Evolutionary conservation across 2,888 invertebrate genomes (phyloP).

Genomic region (Drosophila buzzatii): DNA sequence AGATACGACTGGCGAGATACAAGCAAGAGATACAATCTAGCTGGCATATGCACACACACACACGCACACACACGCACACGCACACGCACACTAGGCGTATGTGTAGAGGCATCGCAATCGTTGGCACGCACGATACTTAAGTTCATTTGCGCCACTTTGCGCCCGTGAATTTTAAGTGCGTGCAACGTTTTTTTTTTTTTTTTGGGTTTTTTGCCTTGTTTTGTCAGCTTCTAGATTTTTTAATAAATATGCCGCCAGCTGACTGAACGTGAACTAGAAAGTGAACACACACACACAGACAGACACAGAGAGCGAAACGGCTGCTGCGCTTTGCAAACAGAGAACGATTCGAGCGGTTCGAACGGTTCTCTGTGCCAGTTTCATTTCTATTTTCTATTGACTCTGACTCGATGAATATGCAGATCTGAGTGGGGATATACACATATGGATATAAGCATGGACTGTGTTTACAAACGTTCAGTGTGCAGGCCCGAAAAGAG

Average conservation of each 20-base stretch:
- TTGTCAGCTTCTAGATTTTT: conserved; percentile 4
- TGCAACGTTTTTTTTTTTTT: conserved; percentile 29
- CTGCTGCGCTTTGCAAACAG: conserved; percentile 33
- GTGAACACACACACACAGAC: conserved; percentile 2
- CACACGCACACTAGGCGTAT: conserved; percentile 2
- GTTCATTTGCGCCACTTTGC: conserved; percentile 79
- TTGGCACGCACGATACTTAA: conserved; percentile 73
- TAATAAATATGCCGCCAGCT: conserved; percentile 25
- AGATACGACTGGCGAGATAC: conserved; percentile 10
- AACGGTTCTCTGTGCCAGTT: conserved; percentile 72
- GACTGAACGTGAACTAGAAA: conserved; percentile 33
- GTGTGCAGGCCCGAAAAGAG: conserved; percentile 32
- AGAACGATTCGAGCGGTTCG: conserved; percentile 28
- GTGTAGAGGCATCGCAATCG: conserved; percentile 32
- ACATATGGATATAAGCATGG: not conserved
- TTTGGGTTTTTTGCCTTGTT: not conserved
- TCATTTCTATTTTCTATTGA: conserved; percentile 41
- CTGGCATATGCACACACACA: conserved; percentile 10
- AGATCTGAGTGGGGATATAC: conserved; percentile 26
- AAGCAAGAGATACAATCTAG: conserved; percentile 14
- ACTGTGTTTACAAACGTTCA: conserved; percentile 31
- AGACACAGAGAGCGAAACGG: conserved; percentile 17
- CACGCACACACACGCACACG: conserved; percentile 4
- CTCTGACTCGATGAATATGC: conserved; percentile 34
- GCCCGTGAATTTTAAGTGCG: conserved; percentile 71